Evolutionary conservation across 2,113 vertebrate genomes (phyloP).

Genomic region (Zosterops borbonicus): DNA sequence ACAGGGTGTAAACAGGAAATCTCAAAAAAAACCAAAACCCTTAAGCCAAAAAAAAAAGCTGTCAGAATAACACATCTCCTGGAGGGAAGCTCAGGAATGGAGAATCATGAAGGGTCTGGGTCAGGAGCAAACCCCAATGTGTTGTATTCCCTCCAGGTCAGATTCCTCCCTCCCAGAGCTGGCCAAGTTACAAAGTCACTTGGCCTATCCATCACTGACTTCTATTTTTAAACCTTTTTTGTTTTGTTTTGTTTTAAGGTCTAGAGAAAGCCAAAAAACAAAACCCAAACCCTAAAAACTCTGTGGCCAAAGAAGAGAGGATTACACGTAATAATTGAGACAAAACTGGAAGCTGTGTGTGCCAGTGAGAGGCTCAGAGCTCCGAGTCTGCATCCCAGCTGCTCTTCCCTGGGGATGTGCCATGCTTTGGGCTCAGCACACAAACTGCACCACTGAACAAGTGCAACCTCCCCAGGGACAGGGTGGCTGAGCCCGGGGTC

Average conservation of each 20-base stretch:
- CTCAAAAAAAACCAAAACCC: background rate
- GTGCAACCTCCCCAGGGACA: background rate
- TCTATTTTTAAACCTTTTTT: background rate
- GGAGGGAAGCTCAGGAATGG: background rate
- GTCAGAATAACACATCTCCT: background rate
- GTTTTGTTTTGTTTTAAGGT: background rate
- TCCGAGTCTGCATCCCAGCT: background rate
- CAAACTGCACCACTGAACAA: fast-evolving
- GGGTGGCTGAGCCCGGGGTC: background rate
- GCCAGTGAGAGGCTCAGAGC: background rate
- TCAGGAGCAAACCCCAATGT: background rate
- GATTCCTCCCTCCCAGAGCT: background rate
- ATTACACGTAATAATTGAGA: background rate
- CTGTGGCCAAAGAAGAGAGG: background rate
- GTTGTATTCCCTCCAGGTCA: background rate
- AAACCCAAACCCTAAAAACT: background rate
- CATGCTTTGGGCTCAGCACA: background rate
- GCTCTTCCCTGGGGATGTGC: background rate
- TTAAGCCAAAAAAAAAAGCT: background rate
- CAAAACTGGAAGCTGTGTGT: background rate
- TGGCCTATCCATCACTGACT: background rate
- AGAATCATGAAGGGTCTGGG: background rate
- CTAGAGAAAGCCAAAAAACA: background rate
- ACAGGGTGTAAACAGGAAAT: slow-evolving; percentile 67
- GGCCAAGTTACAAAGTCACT: background rate